phyloP scores from a whole-genome alignment of 2,888 invertebrate species.

The Ennomos fuscantarius region DNA sequence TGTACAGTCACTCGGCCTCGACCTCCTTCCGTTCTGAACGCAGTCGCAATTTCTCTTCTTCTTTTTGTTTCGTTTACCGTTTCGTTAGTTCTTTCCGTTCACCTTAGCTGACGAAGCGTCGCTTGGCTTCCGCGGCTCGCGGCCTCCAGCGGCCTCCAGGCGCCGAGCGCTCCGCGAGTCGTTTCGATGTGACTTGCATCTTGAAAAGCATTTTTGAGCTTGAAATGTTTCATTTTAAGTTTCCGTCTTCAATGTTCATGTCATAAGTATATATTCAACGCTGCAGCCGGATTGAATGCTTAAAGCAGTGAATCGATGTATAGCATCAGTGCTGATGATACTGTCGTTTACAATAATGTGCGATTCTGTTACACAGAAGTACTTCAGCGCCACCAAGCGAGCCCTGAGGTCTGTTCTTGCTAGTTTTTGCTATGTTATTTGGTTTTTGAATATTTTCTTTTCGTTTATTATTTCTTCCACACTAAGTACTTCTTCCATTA shows the following conservation, averaged over 20 bases:
- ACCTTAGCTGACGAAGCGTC: slow-evolving; percentile 22
- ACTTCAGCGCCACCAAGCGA: slow-evolving; percentile 43
- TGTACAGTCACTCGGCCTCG: slow-evolving; percentile 69
- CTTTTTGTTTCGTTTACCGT: slow-evolving; percentile 50
- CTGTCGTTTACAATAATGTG: slow-evolving; percentile 25
- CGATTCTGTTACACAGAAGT: slow-evolving; percentile 34
- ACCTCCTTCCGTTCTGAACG: slow-evolving; percentile 72
- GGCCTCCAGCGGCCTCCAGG: slow-evolving; percentile 9
- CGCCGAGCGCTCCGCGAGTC: slow-evolving; percentile 27
- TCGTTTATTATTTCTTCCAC: slow-evolving; percentile 52
- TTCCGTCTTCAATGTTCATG: slow-evolving; percentile 14
- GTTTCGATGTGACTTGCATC: slow-evolving; percentile 36
- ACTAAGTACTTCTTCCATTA: slow-evolving; percentile 58
- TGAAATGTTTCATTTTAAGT: slow-evolving; percentile 22
- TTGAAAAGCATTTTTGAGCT: slow-evolving; percentile 37
- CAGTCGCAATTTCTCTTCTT: slow-evolving; percentile 80
- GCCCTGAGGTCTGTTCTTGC: slow-evolving; percentile 43
- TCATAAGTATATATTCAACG: slow-evolving; percentile 10
- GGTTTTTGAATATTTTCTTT: slow-evolving; percentile 47
- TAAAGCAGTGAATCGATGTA: slow-evolving; percentile 24
- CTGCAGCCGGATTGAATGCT: slow-evolving; percentile 23
- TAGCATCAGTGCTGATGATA: slow-evolving; percentile 16
- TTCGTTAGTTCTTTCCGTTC: slow-evolving; percentile 35
- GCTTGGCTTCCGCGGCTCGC: slow-evolving; percentile 18
- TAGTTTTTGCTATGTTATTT: slow-evolving; percentile 37